Evolutionary conservation across 1,140 invertebrate species (phyloP).

Genomic region (Drosophila busckii): DNA sequence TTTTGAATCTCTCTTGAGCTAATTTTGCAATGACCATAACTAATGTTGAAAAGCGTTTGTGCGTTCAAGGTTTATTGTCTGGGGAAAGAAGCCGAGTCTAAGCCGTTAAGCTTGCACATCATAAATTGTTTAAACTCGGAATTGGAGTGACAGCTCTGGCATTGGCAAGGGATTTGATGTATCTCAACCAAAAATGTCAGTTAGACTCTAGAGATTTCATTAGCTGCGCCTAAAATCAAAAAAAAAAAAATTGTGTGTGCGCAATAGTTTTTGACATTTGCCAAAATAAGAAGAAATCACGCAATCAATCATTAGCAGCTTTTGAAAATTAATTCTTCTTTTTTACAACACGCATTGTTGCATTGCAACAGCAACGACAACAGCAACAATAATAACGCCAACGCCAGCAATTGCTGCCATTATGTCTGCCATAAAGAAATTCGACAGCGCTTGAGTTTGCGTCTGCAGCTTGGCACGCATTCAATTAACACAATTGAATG

Average conservation of each 20-base stretch:
- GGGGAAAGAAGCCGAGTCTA: neutral
- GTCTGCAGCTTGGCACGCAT: constrained; percentile 54
- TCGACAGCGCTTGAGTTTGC: constrained; percentile 20
- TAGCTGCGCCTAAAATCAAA: constrained; percentile 7
- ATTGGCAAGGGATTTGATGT: constrained; percentile 22
- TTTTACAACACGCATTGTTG: constrained; percentile 37
- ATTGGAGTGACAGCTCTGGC: constrained; percentile 23
- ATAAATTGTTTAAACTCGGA: constrained; percentile 25
- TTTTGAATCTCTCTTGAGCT: constrained; percentile 21
- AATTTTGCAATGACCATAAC: constrained; percentile 22
- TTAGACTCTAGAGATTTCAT: too few species aligned
- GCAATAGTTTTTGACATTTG: constrained; percentile 59
- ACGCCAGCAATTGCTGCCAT: constrained; percentile 54
- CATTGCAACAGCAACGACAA: constrained; percentile 10
- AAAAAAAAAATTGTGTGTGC: constrained; percentile 35
- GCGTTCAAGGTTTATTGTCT: constrained; percentile 29
- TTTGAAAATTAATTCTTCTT: constrained; percentile 55
- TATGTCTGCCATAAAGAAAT: constrained; percentile 59
- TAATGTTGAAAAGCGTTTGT: constrained; percentile 20
- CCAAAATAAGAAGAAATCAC: constrained; percentile 28
- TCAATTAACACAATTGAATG: constrained; percentile 67
- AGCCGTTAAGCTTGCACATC: constrained; percentile 26
- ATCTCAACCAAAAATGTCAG: too few species aligned
- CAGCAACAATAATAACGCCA: constrained; percentile 19
- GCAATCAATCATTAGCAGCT: constrained; percentile 66